A percentile compares a stretch with the other conserved stretches of the same genome.
Evolutionary conservation across 2,113 vertebrate species (phyloP).

Genomic region (Lota lota): DNA sequence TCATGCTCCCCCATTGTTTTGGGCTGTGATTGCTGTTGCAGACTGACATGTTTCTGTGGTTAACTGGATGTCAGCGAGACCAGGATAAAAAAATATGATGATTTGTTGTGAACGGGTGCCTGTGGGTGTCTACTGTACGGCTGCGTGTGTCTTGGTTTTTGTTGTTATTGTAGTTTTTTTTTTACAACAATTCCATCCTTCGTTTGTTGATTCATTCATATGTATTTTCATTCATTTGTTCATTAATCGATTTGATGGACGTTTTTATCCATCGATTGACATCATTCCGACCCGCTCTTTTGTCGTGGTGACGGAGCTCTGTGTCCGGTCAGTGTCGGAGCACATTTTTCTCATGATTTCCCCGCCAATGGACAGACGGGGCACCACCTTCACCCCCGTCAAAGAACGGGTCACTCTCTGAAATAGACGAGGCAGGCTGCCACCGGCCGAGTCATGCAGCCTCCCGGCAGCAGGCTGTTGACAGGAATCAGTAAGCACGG

Average conservation of each 20-base stretch:
- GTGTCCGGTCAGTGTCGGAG: constrained; percentile 5
- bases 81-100: constrained; percentile 56
- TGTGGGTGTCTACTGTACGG: constrained; percentile 3
- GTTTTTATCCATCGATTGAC: background rate
- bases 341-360: constrained; percentile 6
- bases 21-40: constrained; percentile 56
- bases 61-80: constrained; percentile 53
- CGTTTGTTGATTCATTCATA: constrained; percentile 12
- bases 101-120: constrained; percentile 7
- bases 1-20: constrained; percentile 56
- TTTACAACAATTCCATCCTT: constrained; percentile 19
- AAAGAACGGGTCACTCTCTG: constrained; percentile 23
- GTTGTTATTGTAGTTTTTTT: background rate
- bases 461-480: constrained; percentile 32
- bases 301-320: background rate
- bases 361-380: background rate
- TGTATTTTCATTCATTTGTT: too few species aligned
- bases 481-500: constrained; percentile 29
- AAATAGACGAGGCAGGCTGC: constrained; percentile 26
- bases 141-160: background rate
- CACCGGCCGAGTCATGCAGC: constrained; percentile 15
- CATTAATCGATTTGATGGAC: too few species aligned
- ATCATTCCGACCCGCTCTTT: constrained; percentile 1
- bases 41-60: constrained; percentile 67
- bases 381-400: constrained; percentile 24